phyloP scores from a whole-genome alignment of 2,797 vertebrate genomes.

The Artibeus jamaicensis region DNA sequence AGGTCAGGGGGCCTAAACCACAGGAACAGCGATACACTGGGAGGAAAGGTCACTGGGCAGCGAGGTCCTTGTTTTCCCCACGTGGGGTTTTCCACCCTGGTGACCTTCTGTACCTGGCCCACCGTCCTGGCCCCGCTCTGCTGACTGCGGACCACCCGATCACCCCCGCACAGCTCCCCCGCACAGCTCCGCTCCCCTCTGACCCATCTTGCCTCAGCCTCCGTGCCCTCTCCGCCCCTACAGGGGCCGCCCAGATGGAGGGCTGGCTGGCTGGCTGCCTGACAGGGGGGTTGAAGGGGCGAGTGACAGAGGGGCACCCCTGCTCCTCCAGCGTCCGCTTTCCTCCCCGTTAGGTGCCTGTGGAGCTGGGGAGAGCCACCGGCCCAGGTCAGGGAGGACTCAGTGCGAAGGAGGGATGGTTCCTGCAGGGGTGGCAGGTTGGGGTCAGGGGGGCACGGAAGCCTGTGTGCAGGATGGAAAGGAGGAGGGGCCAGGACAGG shows the following conservation, averaged over 20 bases:
- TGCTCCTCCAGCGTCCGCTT: background rate
- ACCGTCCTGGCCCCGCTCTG: background rate
- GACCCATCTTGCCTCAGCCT: background rate
- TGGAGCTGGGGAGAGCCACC: background rate
- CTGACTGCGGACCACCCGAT: background rate
- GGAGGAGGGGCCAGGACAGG: background rate
- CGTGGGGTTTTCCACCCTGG: background rate
- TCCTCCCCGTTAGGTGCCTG: background rate
- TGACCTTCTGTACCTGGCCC: background rate
- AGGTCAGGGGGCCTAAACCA: too few species aligned
- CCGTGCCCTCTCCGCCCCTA: background rate
- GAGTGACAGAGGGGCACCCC: too few species aligned
- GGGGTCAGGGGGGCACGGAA: background rate
- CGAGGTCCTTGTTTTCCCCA: background rate
- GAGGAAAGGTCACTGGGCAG: too few species aligned
- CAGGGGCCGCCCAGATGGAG: background rate
- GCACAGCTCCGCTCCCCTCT: rapidly evolving
- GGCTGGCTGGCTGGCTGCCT: too few species aligned
- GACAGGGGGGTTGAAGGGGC: background rate
- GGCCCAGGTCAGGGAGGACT: background rate
- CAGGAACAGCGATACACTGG: too few species aligned
- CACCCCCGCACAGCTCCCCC: rapidly evolving
- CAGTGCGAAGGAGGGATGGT: background rate
- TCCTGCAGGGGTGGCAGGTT: rapidly evolving
- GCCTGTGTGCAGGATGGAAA: background rate